Evolutionary conservation across 92 coral and sea anemone species (phyloP).

Genomic region (Desmophyllum pertusum): DNA sequence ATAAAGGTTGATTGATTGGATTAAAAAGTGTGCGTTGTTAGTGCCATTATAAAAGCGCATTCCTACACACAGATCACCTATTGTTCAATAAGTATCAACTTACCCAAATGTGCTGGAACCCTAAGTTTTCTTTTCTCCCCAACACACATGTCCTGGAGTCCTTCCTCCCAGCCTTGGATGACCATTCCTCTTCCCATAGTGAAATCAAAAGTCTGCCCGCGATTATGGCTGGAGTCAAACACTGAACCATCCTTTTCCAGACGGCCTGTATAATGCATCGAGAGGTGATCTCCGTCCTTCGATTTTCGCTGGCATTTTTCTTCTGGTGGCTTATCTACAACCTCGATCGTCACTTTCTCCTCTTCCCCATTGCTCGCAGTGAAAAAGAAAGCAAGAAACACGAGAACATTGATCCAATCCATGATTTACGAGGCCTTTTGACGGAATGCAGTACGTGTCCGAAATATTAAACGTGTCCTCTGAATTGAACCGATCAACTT

Average conservation of each 20-base stretch:
- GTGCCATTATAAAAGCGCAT: too few species aligned
- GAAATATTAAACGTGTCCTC: not conserved
- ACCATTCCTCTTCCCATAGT: constrained; percentile 95
- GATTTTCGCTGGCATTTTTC: constrained; percentile 76
- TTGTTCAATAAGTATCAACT: not conserved
- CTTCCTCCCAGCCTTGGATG: constrained; percentile 96
- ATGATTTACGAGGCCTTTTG: not conserved
- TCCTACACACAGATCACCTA: not conserved
- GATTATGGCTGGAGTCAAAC: constrained; percentile 85
- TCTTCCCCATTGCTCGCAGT: constrained; percentile 47
- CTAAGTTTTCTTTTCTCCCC: constrained; percentile 93
- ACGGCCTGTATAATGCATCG: constrained; percentile 90
- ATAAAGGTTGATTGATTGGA: too few species aligned
- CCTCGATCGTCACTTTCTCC: constrained; percentile 72
- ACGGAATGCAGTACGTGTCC: not conserved
- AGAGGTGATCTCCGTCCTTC: constrained; percentile 70
- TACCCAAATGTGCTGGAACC: constrained; percentile 92
- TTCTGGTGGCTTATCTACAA: constrained; percentile 70
- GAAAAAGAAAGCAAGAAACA: constrained; percentile 24
- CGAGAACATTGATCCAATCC: constrained; percentile 4
- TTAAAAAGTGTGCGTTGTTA: not conserved
- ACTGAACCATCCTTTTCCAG: constrained; percentile 73
- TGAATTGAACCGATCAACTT: not conserved
- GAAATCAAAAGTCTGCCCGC: constrained; percentile 88
- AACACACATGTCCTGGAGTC: constrained; percentile 94